These are phyloP conservation scores for Cryptotis parvus DNA, from an alignment of 2,113 vertebrate genomes.

Conservation along the genomic window DNA sequence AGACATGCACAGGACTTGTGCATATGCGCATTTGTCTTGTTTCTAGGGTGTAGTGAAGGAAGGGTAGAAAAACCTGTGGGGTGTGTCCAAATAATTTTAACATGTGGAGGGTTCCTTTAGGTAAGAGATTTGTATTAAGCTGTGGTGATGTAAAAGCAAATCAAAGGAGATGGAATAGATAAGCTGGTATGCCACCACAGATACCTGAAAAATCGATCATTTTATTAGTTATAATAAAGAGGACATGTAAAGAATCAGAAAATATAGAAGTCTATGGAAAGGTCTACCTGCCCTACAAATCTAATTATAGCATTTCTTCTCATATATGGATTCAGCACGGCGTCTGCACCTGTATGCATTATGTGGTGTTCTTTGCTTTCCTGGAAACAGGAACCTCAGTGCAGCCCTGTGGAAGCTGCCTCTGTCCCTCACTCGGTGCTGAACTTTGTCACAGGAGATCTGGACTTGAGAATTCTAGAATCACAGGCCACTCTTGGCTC, in stretches of 20 bases:
- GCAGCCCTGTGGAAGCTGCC: neutral
- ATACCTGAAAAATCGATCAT: neutral
- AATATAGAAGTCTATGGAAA: neutral
- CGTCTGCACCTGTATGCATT: slow-evolving; percentile 6
- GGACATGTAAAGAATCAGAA: neutral
- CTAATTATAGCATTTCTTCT: neutral
- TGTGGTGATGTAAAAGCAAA: neutral
- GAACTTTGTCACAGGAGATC: no score
- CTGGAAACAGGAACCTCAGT: neutral
- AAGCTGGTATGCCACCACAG: neutral
- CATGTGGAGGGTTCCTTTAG: neutral
- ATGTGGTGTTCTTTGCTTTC: neutral
- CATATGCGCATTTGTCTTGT: neutral
- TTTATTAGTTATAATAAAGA: neutral
- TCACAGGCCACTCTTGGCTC: no score
- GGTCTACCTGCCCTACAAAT: neutral
- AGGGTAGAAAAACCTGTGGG: neutral
- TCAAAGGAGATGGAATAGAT: neutral
- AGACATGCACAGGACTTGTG: no score
- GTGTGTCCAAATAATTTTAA: neutral
- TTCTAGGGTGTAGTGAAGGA: neutral
- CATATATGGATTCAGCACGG: neutral
- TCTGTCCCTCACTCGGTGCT: neutral
- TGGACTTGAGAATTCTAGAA: no score
- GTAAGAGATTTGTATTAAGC: neutral